A percentile compares a stretch with the other conserved stretches of the same genome.
These are phyloP conservation scores for Sturnira hondurensis DNA, from an alignment of 2,113 vertebrate genomes.

Conservation along the genomic window DNA sequence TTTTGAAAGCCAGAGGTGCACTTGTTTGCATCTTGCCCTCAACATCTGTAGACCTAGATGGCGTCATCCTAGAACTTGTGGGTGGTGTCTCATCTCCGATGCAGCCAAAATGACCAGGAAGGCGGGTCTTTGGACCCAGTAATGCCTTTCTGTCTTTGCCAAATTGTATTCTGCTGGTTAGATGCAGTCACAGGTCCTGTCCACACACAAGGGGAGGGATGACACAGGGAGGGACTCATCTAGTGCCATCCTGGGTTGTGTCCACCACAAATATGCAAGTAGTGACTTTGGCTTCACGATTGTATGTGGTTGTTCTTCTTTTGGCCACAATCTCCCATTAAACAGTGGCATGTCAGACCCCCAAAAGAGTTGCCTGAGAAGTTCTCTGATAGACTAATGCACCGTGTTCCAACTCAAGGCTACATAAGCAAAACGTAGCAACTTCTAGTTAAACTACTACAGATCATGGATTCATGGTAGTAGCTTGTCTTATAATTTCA, in stretches of 20 bases:
- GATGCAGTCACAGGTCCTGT: not conserved
- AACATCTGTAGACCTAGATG: not conserved
- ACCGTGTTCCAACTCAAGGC: not conserved
- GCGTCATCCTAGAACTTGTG: not conserved
- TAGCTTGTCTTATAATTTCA: slow-evolving; percentile 20
- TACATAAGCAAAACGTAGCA: not conserved
- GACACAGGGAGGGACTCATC: not conserved
- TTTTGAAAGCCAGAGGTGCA: not conserved
- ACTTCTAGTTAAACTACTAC: not conserved
- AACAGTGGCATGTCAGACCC: not conserved
- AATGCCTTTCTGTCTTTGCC: not conserved
- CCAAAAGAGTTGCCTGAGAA: not conserved
- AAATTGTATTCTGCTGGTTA: not conserved
- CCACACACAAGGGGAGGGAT: not conserved
- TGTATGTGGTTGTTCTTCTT: not conserved
- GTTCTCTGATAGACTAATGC: not conserved
- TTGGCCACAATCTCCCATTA: not conserved
- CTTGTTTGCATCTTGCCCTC: not conserved
- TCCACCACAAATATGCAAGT: not conserved
- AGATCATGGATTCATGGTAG: not conserved
- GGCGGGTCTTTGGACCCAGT: not conserved
- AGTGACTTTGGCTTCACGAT: not conserved
- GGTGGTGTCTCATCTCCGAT: not conserved
- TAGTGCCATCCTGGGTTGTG: not conserved
- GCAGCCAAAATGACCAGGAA: not conserved